Conservation (phyloP, 2,888 invertebrate genomes). For the Eilema caniola region DNA sequence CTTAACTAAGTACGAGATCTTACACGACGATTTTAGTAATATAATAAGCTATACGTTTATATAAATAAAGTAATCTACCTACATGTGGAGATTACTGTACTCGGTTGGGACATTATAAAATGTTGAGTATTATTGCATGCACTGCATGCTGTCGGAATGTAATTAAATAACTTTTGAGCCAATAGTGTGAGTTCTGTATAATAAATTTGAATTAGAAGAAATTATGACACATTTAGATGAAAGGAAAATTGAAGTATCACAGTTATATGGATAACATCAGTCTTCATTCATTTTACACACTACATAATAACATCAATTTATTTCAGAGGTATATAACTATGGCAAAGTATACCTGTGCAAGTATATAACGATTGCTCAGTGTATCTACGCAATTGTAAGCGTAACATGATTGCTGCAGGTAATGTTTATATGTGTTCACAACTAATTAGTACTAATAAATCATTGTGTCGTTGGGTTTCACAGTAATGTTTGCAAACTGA, state of each 20-base stretch:
- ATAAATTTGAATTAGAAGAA: background rate
- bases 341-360: constrained; percentile 35
- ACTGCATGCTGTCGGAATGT: background rate
- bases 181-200: background rate
- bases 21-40: background rate
- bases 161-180: background rate
- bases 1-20: too few relatives aligned
- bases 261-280: constrained; percentile 10
- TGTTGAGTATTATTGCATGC: background rate
- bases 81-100: background rate
- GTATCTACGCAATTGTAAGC: constrained; percentile 43
- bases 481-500: constrained; percentile 24
- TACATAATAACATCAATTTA: constrained; percentile 40
- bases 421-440: constrained; percentile 34
- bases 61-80: background rate
- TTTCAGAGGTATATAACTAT: constrained; percentile 43
- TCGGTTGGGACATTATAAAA: background rate
- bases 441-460: constrained; percentile 40
- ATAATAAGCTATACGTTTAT: background rate
- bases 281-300: constrained; percentile 15
- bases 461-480: constrained; percentile 38
- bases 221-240: background rate
- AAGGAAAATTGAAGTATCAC: background rate
- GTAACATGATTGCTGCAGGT: constrained; percentile 45
- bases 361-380: constrained; percentile 29